phyloP scores from a whole-genome alignment of 2,113 vertebrate species.

The Ondatra zibethicus region DNA sequence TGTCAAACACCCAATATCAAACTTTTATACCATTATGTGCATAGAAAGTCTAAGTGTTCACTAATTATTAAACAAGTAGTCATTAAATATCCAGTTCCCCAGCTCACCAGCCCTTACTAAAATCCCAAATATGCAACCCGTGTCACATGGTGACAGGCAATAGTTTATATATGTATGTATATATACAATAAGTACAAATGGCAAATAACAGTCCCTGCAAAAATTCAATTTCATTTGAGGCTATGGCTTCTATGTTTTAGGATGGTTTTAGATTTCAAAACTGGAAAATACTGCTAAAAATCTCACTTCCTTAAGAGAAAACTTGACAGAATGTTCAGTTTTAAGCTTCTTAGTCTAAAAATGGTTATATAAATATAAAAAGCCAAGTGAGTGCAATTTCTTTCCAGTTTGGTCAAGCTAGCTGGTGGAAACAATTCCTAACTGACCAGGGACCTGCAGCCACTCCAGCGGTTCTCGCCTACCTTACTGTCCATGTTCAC shows the following conservation, averaged over 20 bases:
- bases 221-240: conserved; percentile 87
- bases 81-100: conserved; percentile 83
- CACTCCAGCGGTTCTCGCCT: conserved; percentile 85
- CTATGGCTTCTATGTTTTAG: conserved; percentile 88
- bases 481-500: conserved; percentile 90
- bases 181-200: conserved; percentile 84
- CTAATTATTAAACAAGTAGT: conserved; percentile 79
- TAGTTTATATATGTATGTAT: neutral
- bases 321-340: conserved; percentile 81
- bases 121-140: conserved; percentile 79
- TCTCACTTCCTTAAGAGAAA: conserved; percentile 79
- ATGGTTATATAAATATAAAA: conserved; percentile 79
- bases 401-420: conserved; percentile 73
- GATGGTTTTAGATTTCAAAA: conserved; percentile 81
- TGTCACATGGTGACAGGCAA: conserved; percentile 85
- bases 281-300: conserved; percentile 84
- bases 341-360: conserved; percentile 80
- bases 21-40: conserved; percentile 81
- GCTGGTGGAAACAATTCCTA: conserved; percentile 73
- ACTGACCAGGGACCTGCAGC: conserved; percentile 81
- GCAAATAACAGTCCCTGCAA: conserved; percentile 89
- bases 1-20: conserved; percentile 82
- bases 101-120: conserved; percentile 83
- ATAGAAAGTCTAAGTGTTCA: conserved; percentile 84
- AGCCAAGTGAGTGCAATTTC: conserved; percentile 82